Base-by-base conservation (phyloP, 2,113 vertebrate genomes). In the Mustela lutreola region DNA sequence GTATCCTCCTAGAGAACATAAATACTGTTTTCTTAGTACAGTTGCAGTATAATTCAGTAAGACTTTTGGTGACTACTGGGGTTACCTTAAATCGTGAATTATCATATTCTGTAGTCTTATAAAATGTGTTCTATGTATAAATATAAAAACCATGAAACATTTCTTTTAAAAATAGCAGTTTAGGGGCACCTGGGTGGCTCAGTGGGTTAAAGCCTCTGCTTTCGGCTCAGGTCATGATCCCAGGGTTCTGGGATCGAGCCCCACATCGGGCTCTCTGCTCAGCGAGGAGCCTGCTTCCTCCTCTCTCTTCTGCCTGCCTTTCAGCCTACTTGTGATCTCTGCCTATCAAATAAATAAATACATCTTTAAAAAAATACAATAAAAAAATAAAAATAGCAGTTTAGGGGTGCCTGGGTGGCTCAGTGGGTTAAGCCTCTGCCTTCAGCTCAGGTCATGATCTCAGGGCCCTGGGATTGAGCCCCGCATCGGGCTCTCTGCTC, bases 11-110 rank as follows among this genome's bases (percentile, higher is more conserved):
- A 96, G 97, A 95, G 87, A 99, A 96, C 97, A 99, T 98, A 99
- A 98, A 99, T 98, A 98, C 96, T 98, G 98, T 98, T 97, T 98
- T 98, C 98, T 97, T 95, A 24, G 28, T 99, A 98, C 99, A 99
- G 98, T 99, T 99, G 99, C 99, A 99, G 99, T 99, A 99, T 99
- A 99, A 99, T 73, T 99, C 99, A 65, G 11, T 36, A 42, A 42
- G 76, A 70, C 28, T 99, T 99, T 98, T 98, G 99, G 99, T 98
- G 98, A 98, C 99, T 99, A 99, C 99, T 99, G 99, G 99, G 98
- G 99, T 98, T 98, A 97, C 91, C 97, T 96, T 96, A 97, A 96
- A 97, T 98, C 97, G 97, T 98, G 98, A 99, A 98, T 98, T 98
- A 99, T 97, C 98, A 97, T 99, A 97, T 99, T 98, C 97, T 99